Evolutionary conservation across 2,888 invertebrate genomes (phyloP).

Genomic region (Acheta domesticus): DNA sequence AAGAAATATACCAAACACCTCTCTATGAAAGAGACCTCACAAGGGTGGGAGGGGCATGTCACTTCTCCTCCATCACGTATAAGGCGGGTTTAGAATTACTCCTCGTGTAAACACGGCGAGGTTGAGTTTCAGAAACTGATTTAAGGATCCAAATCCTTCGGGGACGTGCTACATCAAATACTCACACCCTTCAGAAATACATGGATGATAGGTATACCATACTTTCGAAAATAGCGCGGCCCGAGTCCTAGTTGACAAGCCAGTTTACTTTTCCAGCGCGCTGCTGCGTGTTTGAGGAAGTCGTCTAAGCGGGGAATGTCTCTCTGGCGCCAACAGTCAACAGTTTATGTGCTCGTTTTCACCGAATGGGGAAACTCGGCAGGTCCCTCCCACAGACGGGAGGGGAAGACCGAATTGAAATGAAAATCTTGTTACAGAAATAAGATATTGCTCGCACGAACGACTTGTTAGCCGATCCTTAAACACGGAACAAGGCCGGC

Average conservation of each 20-base stretch:
- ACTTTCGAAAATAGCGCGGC: constrained; percentile 18
- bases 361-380: constrained; percentile 1
- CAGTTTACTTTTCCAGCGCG: neutral
- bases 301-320: neutral
- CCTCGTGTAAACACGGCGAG: neutral
- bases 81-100: neutral
- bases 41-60: neutral
- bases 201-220: neutral
- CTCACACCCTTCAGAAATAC: constrained; percentile 7
- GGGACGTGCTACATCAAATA: neutral
- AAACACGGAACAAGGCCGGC: neutral
- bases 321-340: neutral
- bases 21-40: neutral
- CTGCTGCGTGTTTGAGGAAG: constrained; percentile 4
- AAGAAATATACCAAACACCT: neutral
- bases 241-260: neutral
- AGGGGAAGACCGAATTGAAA: neutral
- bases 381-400: neutral
- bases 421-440: neutral
- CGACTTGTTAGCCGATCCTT: constrained; percentile 7
- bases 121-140: neutral
- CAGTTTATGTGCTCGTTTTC: constrained; percentile 5
- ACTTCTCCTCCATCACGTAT: neutral
- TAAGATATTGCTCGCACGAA: neutral
- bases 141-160: neutral